These are phyloP conservation scores for Tachycineta bicolor DNA, from an alignment of 2,113 vertebrate genomes.

Conservation along the genomic window DNA sequence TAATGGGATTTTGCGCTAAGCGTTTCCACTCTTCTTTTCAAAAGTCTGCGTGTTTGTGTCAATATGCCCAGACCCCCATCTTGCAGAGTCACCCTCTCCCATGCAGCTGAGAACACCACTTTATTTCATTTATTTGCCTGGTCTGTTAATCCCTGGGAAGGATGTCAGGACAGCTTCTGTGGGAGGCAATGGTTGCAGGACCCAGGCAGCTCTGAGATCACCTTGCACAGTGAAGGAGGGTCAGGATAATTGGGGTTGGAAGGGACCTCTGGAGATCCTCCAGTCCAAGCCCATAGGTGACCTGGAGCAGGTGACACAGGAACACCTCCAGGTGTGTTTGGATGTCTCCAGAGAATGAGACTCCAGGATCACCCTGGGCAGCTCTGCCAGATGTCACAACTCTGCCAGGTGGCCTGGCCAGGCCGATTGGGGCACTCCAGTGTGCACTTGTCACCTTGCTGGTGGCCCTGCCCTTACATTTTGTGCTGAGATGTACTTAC, in stretches of 20 bases:
- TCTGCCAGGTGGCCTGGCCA: neutral
- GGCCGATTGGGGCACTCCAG: fast-evolving
- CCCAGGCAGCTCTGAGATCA: neutral
- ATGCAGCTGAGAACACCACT: neutral
- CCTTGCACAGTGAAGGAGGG: neutral
- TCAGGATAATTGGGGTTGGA: neutral
- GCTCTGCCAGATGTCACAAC: neutral
- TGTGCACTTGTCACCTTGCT: neutral
- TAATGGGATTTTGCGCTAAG: conserved; percentile 62
- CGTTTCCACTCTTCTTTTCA: neutral
- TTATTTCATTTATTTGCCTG: neutral
- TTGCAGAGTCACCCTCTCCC: neutral
- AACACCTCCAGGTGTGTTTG: fast-evolving
- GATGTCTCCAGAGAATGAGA: neutral
- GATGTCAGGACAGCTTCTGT: neutral
- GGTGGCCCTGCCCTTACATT: neutral
- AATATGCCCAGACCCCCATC: neutral
- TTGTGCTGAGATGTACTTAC: neutral
- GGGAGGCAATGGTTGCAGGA: neutral
- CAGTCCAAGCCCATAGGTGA: neutral
- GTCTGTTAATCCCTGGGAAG: neutral
- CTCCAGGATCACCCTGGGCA: neutral
- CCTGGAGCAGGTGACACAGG: neutral
- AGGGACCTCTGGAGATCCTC: neutral
- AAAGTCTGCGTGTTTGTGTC: neutral